Evolutionary conservation across 2,797 vertebrate species (phyloP), one percentile per base, ranked within the genome.

Genomic region (Chelmon rostratus): DNA sequence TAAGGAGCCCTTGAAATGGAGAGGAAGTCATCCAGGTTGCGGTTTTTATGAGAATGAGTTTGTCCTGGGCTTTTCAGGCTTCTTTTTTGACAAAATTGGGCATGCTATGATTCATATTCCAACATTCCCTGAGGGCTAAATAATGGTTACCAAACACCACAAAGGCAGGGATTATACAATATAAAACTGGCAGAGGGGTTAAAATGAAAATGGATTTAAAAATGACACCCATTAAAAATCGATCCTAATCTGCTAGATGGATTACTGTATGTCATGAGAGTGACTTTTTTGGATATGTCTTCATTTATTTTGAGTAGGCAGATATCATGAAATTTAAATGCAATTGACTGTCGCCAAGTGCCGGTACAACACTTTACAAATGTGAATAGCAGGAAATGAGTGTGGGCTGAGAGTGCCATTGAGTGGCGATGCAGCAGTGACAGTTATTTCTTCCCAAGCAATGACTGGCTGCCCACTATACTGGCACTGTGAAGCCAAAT

Each of bases 391-490:
- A 83, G 81, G 83, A 90, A 90, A 73, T 71, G 76, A 86, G 75
- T 70, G 85, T 86, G 87, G 90, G 84, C 79, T 50, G 72, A 72
- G 63, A 69, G 78, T 81, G 81, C 82, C 68, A 78, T 78, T 84
- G 79, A 88, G 81, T 71, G 76, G 56, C 73, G 83, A 88, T 85
- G 85, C 65, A 80, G 79, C 75, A 87, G 83, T 88, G 86, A 89
- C 88, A 80, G 79, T 88, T 87, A 84, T 90, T 87, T 85, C 82
- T 86, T 69, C 80, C 82, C 76, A 63, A 64, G 83, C 81, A 85
- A 76, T 80, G 85, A 87, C 88, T 85, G 81, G 75, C 88, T 91
- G 82, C 84, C 85, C 90, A 86, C 86, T 83, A 73, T 50, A 75
- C 82, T 84, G 87, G 82, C 85, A 88, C 72, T 66, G 65, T 69